Evolutionary conservation across 2,888 invertebrate genomes (phyloP), one percentile per base, ranked within the genome.

Genomic region (Sarcophaga rosellei): DNA sequence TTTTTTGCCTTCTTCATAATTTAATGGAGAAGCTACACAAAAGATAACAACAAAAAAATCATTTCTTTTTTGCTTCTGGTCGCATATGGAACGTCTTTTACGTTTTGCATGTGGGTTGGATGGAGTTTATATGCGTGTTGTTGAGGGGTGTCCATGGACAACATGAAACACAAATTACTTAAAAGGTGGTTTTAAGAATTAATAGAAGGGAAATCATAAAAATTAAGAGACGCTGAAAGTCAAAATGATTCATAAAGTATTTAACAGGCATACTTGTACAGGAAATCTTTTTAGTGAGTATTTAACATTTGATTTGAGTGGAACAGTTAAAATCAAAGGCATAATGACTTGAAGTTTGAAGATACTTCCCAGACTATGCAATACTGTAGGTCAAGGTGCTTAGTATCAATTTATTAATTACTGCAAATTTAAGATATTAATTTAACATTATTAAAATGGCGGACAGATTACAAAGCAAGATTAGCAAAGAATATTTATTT

Each of bases 11-110:
- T 69, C 15, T 17, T 44, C 35, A 21, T 20, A 57, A 44, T 61
- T 76, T 72, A 53, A 76, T 75, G 75, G 74, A 65, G 47, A 59
- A 84, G 6, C 75, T 75, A 45, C 21, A 61, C 61, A 82, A 61
- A 68, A 68, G 15, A 3, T 17, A 53, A 21, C 2, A 78, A 61
- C n/a, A 62, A 62, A 73, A 2, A 62, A 23, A 70, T 44, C 8
- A n/a, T 25, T 23, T 66, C 59, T 53, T 23, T 63, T 68, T 68
- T 21, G 62, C 69, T 66, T 79, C 70, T 72, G 78, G 82, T 79
- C 65, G 78, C 82, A 85, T 85, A 82, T 85, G 82, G 62, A 68
- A 68, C 72, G 68, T 63, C 6, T 66, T 59, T 76, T 73, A 45
- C 59, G 59, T 61, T 25, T 82, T 44, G 62, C 53, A 11, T 21